Conservation (phyloP, 30 jellyfish, hydroid and myxozoan species). For the Haliclystus octoradiatus region DNA sequence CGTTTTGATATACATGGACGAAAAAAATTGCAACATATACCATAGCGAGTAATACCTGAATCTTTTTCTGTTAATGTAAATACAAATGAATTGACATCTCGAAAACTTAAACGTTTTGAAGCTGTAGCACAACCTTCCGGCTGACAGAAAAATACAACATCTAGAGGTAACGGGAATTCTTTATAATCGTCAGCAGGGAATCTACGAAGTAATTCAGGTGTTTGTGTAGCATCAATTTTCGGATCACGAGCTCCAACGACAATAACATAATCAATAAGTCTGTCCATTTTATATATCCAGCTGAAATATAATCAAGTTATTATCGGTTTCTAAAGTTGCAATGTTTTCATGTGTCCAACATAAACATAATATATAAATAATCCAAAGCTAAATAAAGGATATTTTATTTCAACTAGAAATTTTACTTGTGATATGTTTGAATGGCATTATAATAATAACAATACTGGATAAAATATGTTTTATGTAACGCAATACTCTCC, state of each 20-base stretch:
- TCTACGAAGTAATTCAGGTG: slow-evolving; percentile 73
- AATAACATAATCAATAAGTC: slow-evolving; percentile 61
- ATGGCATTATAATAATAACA: no score
- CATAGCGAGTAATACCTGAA: slow-evolving; percentile 80
- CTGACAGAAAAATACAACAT: slow-evolving; percentile 85
- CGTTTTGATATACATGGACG: slow-evolving; percentile 74
- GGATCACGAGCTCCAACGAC: slow-evolving; percentile 73
- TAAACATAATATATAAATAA: no score
- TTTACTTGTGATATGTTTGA: no score
- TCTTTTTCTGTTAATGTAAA: slow-evolving; percentile 82
- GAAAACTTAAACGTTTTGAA: slow-evolving; percentile 64
- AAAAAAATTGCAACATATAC: slow-evolving; percentile 78
- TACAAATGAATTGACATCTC: slow-evolving; percentile 70
- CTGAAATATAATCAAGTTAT: no score
- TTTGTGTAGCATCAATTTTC: slow-evolving; percentile 60
- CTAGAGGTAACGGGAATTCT: slow-evolving; percentile 83
- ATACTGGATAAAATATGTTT: no score
- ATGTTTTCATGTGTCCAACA: no score
- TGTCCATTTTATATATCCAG: slow-evolving; percentile 26
- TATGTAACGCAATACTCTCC: no score
- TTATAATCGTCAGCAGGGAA: slow-evolving; percentile 54
- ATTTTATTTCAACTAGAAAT: no score
- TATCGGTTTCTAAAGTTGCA: no score
- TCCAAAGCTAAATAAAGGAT: no score
- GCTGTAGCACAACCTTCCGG: slow-evolving; percentile 94